Conservation (phyloP, 2,797 vertebrate genomes). For the Podargus strigoides region DNA sequence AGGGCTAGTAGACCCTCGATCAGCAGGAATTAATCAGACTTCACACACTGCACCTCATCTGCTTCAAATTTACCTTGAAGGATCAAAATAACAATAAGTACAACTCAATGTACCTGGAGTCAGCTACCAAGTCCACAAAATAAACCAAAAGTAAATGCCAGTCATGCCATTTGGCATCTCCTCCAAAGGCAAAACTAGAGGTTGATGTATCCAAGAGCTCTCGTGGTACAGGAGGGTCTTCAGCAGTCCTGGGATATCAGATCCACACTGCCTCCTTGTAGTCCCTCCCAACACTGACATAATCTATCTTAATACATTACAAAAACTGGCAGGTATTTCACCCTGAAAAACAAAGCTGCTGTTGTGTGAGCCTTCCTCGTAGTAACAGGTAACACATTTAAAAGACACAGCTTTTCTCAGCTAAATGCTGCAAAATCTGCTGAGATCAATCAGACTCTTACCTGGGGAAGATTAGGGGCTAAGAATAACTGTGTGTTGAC, state of each 20-base stretch:
- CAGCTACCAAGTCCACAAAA: neutral
- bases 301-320: neutral
- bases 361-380: neutral
- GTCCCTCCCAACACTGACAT: neutral
- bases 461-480: neutral
- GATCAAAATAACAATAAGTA: neutral
- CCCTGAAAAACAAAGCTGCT: neutral
- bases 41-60: neutral
- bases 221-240: neutral
- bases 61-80: neutral
- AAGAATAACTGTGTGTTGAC: neutral
- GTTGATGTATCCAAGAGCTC: neutral
- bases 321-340: neutral
- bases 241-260: neutral
- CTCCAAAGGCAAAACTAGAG: neutral
- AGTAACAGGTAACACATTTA: neutral
- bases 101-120: neutral
- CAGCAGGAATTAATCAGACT: neutral
- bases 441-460: neutral
- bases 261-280: neutral
- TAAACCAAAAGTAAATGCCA: neutral
- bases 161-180: neutral
- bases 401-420: neutral
- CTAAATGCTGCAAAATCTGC: neutral
- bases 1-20: neutral